Base-by-base conservation (phyloP, 2,888 invertebrate genomes). In the Archips crataeganus region DNA sequence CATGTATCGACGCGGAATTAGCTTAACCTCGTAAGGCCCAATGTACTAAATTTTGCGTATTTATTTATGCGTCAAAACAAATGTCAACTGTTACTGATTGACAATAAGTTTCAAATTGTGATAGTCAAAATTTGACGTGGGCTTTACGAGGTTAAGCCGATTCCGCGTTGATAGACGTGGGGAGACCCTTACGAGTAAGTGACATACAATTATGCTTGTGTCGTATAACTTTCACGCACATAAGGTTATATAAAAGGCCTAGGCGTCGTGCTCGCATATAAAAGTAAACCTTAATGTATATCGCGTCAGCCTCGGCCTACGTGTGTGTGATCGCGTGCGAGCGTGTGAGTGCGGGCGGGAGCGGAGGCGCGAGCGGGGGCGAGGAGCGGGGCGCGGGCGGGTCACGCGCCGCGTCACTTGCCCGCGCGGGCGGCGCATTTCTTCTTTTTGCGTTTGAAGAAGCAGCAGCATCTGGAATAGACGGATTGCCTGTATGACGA, bases 371-470 rank as follows among this genome's bases (percentile, higher is more conserved):
- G 47, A 2, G n/a, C 1, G 49, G 23, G 23, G 23, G 23, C 23
- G 23, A 23, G 23, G 23, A 3, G 77, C 65, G 72, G 60, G 76
- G 66, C 61, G 73, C 68, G 75, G 74, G 79, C 78, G 82, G 82
- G 89, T 86, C 86, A 86, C 80, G 85, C 74, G 87, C 82, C 97
- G 96, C 97, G 97, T 98, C 97, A 98, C 96, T 98, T 98, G 95
- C 97, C 97, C 90, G 97, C 97, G 89, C 97, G 96, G 80, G 97
- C 96, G 90, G 97, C 94, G 78, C 95, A 97, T 97, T 99, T 98
- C 97, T 99, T 99, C 98, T 99, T 99, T 98, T 98, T 99, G 94
- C 98, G 97, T 95, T 98, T 98, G 96, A 98, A 98, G 97, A 99
- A 99, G 95, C 99, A 99, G 95, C 99, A 99, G 96, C 99, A 99